These are phyloP conservation scores for Rynchops niger DNA, from an alignment of 2,113 vertebrate species.

Conservation along the genomic window DNA sequence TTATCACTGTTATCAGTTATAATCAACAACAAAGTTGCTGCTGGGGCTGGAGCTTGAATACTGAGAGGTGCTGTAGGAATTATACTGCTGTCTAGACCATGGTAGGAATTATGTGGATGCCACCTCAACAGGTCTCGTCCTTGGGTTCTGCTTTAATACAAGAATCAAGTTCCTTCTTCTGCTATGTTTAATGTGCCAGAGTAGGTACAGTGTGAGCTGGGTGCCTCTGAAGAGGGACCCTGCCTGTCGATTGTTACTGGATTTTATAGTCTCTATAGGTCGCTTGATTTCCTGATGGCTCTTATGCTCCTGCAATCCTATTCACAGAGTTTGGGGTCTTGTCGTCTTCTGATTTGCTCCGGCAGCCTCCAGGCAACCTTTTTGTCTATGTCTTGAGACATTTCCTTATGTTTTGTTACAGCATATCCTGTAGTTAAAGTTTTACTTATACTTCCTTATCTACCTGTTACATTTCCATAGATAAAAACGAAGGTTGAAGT, in stretches of 20 bases:
- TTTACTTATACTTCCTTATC: not conserved
- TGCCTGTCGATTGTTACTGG: not conserved
- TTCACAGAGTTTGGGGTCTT: not conserved
- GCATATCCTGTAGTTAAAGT: not conserved
- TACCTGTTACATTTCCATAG: not conserved
- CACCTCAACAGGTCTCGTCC: not conserved
- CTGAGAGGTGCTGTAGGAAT: not conserved
- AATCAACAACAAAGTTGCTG: not conserved
- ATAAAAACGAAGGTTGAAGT: not conserved
- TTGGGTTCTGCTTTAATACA: not conserved
- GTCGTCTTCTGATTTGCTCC: not conserved
- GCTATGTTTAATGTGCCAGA: not conserved
- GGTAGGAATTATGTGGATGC: not conserved
- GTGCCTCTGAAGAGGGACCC: not conserved
- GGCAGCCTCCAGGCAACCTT: not conserved
- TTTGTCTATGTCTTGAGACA: not conserved
- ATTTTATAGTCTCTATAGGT: not conserved
- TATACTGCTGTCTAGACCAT: not conserved
- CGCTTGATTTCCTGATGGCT: not conserved
- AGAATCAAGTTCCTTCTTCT: not conserved
- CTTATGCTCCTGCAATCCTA: not conserved
- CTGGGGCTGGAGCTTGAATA: not conserved
- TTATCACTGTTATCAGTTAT: not conserved
- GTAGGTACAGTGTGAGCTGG: not conserved
- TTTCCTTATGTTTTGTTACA: not conserved